Conservation (phyloP, 1,140 invertebrate genomes). For the Calliphora vicina region DNA sequence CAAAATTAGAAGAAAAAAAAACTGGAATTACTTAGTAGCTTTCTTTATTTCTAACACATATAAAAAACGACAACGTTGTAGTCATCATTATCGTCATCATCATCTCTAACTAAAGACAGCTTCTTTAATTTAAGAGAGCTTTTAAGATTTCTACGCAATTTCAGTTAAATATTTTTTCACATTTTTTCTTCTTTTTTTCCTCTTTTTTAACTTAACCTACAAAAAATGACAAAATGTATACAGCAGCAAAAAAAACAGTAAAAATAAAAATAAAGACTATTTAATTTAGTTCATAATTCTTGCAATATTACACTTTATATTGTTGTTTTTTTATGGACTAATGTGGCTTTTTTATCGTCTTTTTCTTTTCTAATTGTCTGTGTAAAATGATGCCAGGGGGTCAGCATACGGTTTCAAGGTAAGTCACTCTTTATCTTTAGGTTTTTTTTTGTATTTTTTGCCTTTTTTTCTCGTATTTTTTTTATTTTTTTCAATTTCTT, state of each 20-base stretch:
- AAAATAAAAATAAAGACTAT: neutral
- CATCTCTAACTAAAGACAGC: no score
- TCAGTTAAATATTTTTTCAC: no score
- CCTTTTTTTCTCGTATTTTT: neutral
- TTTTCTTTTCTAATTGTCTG: constrained; percentile 10
- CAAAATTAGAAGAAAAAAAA: no score
- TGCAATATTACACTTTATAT: neutral
- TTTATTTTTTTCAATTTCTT: neutral
- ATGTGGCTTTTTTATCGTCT: neutral
- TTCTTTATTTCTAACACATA: no score
- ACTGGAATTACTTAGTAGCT: no score
- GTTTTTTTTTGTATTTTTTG: neutral
- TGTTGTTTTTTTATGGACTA: neutral
- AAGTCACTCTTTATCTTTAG: neutral
- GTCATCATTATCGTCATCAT: no score
- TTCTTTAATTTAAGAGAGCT: no score
- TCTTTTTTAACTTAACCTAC: neutral
- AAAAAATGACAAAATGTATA: neutral
- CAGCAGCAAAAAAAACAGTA: neutral
- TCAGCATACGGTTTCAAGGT: constrained; percentile 19
- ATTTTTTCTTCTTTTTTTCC: no score
- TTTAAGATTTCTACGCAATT: no score
- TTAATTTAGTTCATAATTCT: neutral
- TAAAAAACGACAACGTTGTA: no score
- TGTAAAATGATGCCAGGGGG: constrained; percentile 13